Evolutionary conservation across 2,797 vertebrate genomes (phyloP).

Genomic region (Helarctos malayanus): DNA sequence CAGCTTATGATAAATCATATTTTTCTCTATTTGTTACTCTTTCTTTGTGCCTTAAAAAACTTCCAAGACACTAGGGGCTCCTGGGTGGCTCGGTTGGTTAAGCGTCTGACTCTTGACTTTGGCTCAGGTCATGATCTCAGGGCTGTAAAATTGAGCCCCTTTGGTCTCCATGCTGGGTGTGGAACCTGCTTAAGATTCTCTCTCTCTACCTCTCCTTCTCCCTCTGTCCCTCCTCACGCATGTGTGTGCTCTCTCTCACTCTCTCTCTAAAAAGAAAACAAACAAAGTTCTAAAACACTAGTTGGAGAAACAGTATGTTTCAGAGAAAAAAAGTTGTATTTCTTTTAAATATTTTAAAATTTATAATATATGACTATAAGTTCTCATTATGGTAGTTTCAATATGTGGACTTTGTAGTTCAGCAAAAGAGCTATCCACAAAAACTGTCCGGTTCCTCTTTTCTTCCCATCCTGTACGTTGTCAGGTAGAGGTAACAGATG

Average conservation of each 20-base stretch:
- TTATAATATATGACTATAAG: not conserved
- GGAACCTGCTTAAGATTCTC: not conserved
- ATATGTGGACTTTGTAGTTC: not conserved
- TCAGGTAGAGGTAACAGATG: not conserved
- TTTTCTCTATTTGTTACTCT: constrained; percentile 8
- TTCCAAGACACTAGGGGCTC: not conserved
- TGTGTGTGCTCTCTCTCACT: not conserved
- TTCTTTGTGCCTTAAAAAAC: not conserved
- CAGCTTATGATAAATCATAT: not conserved
- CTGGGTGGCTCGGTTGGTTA: not conserved
- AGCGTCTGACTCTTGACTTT: not conserved
- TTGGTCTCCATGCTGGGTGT: not conserved
- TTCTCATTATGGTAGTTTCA: not conserved
- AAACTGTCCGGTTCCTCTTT: not conserved
- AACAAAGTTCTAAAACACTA: not conserved
- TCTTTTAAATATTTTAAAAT: not conserved
- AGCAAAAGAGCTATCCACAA: not conserved
- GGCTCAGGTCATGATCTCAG: not conserved
- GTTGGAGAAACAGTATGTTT: not conserved
- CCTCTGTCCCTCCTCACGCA: not conserved
- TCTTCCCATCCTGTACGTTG: not conserved
- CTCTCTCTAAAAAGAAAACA: not conserved
- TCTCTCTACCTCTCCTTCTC: not conserved
- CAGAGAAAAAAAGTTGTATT: not conserved
- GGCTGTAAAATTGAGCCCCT: not conserved